phyloP scores from a whole-genome alignment of 2,113 vertebrate species.

The Heteronetta atricapilla region DNA sequence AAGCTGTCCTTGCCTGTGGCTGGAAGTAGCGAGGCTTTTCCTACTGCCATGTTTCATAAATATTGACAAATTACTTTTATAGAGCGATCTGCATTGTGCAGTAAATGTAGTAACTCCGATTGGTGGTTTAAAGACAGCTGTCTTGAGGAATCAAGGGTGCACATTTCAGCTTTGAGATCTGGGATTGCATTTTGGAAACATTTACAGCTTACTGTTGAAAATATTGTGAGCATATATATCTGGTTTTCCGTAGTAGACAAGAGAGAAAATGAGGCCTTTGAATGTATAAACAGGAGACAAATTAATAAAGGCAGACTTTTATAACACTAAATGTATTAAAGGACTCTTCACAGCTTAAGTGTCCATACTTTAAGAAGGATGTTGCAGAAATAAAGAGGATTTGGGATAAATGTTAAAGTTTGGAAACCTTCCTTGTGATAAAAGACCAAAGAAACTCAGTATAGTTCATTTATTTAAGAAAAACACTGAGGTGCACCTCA shows the following conservation, averaged over 20 bases:
- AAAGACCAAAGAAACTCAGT: background rate
- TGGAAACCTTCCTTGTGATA: background rate
- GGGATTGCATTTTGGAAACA: background rate
- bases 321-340: background rate
- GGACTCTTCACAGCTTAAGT: background rate
- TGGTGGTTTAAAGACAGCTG: slow-evolving; percentile 7
- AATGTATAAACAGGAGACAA: background rate
- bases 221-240: background rate
- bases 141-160: slow-evolving; percentile 7
- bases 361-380: background rate
- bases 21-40: background rate
- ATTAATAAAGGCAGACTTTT: background rate
- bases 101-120: background rate
- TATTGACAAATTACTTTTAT: slow-evolving; percentile 11
- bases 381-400: background rate
- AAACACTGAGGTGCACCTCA: background rate
- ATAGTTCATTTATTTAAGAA: background rate
- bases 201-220: background rate
- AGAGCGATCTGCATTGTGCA: background rate
- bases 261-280: background rate
- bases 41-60: slow-evolving; percentile 27
- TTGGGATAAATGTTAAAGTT: background rate
- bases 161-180: background rate
- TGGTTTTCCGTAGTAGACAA: background rate
- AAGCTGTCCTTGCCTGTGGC: background rate